These are phyloP conservation scores for Drosophila maculinotata DNA, from an alignment of 2,888 invertebrate genomes.

Conservation along the genomic window DNA sequence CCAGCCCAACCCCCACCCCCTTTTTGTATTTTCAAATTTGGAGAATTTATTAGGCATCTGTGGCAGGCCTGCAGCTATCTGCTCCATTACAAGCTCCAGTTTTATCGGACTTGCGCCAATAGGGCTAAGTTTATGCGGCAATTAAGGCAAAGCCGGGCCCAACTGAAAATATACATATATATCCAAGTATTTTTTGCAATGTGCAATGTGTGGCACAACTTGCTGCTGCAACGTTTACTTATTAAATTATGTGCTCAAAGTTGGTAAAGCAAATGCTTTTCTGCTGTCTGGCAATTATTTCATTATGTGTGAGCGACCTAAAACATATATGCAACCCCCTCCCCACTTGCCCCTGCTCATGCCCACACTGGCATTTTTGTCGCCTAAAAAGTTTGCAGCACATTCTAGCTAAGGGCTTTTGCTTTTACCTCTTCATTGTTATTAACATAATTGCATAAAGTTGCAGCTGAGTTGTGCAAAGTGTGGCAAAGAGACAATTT, in stretches of 20 bases:
- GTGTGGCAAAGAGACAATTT: conserved; percentile 63
- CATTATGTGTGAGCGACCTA: conserved; percentile 66
- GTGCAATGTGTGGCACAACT: conserved; percentile 38
- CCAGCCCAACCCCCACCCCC: not conserved
- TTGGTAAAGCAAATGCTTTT: conserved; percentile 38
- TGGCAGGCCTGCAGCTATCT: conserved; percentile 15
- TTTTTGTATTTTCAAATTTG: conserved; percentile 1
- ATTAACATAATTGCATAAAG: conserved; percentile 80
- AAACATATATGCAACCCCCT: conserved; percentile 38
- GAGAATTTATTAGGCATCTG: conserved; percentile 67
- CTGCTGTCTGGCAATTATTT: conserved; percentile 68
- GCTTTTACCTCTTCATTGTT: conserved; percentile 62
- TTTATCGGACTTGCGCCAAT: conserved; percentile 72
- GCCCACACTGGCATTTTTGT: conserved; percentile 30
- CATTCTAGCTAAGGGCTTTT: conserved; percentile 32
- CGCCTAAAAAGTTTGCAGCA: conserved; percentile 47
- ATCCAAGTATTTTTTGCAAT: not conserved
- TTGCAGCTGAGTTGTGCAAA: conserved; percentile 61
- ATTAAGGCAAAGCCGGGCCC: conserved; percentile 63
- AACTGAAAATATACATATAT: conserved; percentile 47
- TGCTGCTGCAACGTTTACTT: conserved; percentile 59
- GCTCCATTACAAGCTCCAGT: conserved; percentile 70
- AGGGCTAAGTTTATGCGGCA: conserved; percentile 71
- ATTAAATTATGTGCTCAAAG: conserved; percentile 71
- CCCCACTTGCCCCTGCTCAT: not conserved